Conservation (phyloP, 2,797 vertebrate species). For the Hippoglossus hippoglossus region DNA sequence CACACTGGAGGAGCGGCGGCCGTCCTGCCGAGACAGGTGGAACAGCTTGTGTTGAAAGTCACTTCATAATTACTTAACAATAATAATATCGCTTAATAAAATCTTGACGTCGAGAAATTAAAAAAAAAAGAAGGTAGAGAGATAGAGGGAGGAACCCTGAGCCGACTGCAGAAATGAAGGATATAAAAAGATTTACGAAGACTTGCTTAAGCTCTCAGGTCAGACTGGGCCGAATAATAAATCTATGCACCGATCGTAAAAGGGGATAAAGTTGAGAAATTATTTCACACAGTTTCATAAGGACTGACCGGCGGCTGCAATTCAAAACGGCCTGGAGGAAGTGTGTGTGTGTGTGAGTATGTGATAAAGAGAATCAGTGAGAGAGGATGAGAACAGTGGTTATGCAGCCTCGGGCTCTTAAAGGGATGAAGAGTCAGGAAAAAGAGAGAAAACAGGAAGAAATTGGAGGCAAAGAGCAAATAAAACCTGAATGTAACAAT, state of each 20-base stretch:
- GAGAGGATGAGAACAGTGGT: conserved; percentile 31
- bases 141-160: background rate
- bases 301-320: conserved; percentile 72
- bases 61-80: conserved; percentile 5
- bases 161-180: conserved; percentile 12
- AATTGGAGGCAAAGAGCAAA: conserved; percentile 20
- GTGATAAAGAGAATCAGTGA: conserved; percentile 5
- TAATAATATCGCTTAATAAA: background rate
- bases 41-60: conserved; percentile 25
- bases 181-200: conserved; percentile 31
- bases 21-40: conserved; percentile 19
- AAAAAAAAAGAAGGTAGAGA: background rate
- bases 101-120: conserved; percentile 6
- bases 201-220: conserved; percentile 44
- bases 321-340: conserved; percentile 56
- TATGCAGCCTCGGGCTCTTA: conserved; percentile 58
- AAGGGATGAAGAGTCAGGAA: conserved; percentile 22
- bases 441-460: conserved; percentile 5
- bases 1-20: background rate
- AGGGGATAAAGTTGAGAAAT: conserved; percentile 58
- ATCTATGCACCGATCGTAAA: conserved; percentile 51
- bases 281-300: conserved; percentile 78
- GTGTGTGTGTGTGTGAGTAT: background rate
- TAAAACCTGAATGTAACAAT: conserved; percentile 29
- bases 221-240: conserved; percentile 35